Base-by-base conservation (phyloP, 2,797 vertebrate species). In the Staurois parvus region DNA sequence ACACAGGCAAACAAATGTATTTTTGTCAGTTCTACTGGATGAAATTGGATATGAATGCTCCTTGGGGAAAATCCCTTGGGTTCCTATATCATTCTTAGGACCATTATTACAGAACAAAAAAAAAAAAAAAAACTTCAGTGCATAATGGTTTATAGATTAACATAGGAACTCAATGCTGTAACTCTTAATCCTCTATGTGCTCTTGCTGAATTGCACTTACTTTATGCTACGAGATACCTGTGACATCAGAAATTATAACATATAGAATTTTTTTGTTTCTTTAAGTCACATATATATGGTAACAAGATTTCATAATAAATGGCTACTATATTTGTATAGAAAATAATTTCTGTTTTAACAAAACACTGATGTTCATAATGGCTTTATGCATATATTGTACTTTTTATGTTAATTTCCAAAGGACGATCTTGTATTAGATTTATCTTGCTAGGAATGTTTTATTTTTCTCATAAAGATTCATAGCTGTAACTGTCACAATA, bases 311-410 rank as follows among this genome's bases (percentile, higher is more conserved):
- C 9, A 73, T 72, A 24, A 79, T 79, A 37, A 76, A 66, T 52
- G 30, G 26, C 40, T 62, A 79, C 73, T 72, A 76, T 69, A 68
- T 79, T 69, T 67, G 40, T 76, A 68, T 83, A 87, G 13, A 83
- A 87, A 78, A 87, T 82, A 81, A 30, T 30, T 77, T 77, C 9
- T 81, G 28, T 48, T 72, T 34, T 42, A 79, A 83, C 62, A 84
- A 83, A 87, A 78, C 75, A 83, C 66, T 85, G 32, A 69, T 83
- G 59, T 74, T 34, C 72, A 66, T 2, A 26, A 79, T 83, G 81
- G 80, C 75, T 79, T 79, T 83, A 64, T 87, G 80, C 30, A 73
- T 87, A 74, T n/a, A 24, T 40, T 69, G 28, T 74, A 15, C 17
- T 32, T 70, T 19, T n/a, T 10, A 42, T 29, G 8, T 15, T 34